phyloP scores from a whole-genome alignment of 1,140 invertebrate genomes.

The Polypedilum vanderplanki region DNA sequence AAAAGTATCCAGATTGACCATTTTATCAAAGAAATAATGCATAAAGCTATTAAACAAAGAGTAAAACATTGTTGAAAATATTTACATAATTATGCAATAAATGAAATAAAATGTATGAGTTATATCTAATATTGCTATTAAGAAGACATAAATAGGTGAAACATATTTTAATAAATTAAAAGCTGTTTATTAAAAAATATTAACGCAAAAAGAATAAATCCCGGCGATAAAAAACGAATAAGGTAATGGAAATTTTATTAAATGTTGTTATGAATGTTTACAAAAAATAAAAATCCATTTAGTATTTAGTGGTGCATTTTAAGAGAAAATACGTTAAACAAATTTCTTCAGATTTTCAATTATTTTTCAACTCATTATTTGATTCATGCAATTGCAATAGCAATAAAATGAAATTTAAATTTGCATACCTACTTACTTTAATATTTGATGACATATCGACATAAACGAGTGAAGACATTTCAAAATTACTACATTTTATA shows the following conservation, averaged over 20 bases:
- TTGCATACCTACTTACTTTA: no score
- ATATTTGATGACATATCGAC: no score
- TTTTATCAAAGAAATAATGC: not conserved
- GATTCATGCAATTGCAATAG: no score
- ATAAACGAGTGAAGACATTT: no score
- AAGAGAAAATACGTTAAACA: not conserved
- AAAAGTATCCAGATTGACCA: not conserved
- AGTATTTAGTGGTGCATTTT: not conserved
- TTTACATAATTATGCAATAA: constrained; percentile 1
- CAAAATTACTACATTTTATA: no score
- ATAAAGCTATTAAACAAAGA: not conserved
- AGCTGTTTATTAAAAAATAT: not conserved
- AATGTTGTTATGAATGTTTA: constrained; percentile 2
- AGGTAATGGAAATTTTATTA: not conserved
- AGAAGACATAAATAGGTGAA: not conserved
- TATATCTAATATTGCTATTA: not conserved
- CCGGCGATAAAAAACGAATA: not conserved
- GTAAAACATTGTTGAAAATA: not conserved
- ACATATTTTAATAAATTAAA: constrained; percentile 4
- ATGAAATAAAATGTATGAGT: not conserved
- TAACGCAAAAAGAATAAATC: not conserved
- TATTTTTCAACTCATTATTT: no score
- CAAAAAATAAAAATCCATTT: not conserved
- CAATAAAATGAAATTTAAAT: no score
- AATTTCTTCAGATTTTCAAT: no score